These are phyloP conservation scores for Nephrotoma appendiculata DNA, from an alignment of 2,888 invertebrate species.

Conservation along the genomic window DNA sequence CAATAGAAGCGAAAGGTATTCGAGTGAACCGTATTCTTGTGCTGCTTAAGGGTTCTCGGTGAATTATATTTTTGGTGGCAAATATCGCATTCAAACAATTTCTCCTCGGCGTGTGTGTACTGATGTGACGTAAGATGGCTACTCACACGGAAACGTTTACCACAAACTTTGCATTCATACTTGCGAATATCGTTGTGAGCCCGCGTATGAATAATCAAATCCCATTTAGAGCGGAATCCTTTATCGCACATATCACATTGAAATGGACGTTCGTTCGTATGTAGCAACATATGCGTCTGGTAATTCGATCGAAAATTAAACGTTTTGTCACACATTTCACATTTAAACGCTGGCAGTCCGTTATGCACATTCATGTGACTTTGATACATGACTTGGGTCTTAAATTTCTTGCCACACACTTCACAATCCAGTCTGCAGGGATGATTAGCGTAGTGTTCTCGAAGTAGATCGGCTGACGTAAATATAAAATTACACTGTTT, in stretches of 20 bases:
- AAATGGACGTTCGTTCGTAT: slow-evolving; percentile 20
- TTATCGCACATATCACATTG: slow-evolving; percentile 20
- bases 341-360: slow-evolving; percentile 17
- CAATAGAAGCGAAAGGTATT: slow-evolving; percentile 18
- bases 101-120: slow-evolving; percentile 18
- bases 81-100: slow-evolving; percentile 18
- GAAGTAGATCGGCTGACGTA: not conserved
- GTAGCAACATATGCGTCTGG: slow-evolving; percentile 18
- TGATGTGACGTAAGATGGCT: slow-evolving; percentile 22
- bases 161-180: slow-evolving; percentile 21
- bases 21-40: slow-evolving; percentile 19
- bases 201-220: slow-evolving; percentile 19
- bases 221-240: slow-evolving; percentile 18
- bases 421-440: slow-evolving; percentile 10
- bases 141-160: slow-evolving; percentile 19
- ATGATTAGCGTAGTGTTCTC: not conserved
- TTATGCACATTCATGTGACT: slow-evolving; percentile 19
- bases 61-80: slow-evolving; percentile 20
- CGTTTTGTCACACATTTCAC: slow-evolving; percentile 18
- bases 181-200: slow-evolving; percentile 19
- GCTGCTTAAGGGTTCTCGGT: slow-evolving; percentile 19
- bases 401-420: slow-evolving; percentile 15
- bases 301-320: slow-evolving; percentile 21
- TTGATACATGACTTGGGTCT: slow-evolving; percentile 14
- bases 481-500: not conserved